Base-by-base conservation (phyloP, 1,140 invertebrate genomes). In the Drosophila hydei region DNA sequence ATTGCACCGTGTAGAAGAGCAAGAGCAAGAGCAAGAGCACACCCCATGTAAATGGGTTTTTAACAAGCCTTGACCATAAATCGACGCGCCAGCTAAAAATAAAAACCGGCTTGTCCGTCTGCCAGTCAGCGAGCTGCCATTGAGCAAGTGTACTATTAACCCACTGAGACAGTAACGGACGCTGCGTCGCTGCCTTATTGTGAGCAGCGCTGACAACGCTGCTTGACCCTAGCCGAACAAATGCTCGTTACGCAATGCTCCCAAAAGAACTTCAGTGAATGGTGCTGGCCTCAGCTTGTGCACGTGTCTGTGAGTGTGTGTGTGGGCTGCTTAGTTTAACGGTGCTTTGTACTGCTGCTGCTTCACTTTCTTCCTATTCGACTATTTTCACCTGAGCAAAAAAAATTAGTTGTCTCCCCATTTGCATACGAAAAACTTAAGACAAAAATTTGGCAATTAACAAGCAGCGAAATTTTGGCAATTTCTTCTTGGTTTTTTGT, bases 71-170 rank as follows among this genome's bases (percentile, higher is more conserved):
- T 59, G 74, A 74, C 77, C 62, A 77, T 85, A 85, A 87, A 85
- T 75, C 75, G 65, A 63, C 52, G 54, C 55, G 67, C 60, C 64
- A 64, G 55, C 55, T 45, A 43, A 45, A 48, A 25, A 45, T 21
- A 48, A 55, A 80, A 89, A 77, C 63, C 74, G 68, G 64, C 70
- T 89, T 55, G 60, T 55, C 21, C 36, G 75, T 51, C 30, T 11
- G 30, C 30, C 30, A 33, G 30, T 11, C 30, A 6, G 30, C 30
- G 3, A 33, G 30, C 30, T 33, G 11, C 30, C 30, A 56, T 89
- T 84, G 77, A 87, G 87, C 85, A 90, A 87, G 81, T 87, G 79
- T 89, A 89, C 87, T 61, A 89, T 77, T 89, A 89, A 89, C 87
- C 87, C 87, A 89, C 87, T 89, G 87, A 89, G 72, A 89, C 87